Base-by-base conservation (phyloP, 2,797 vertebrate species). In the Manis pentadactyla region DNA sequence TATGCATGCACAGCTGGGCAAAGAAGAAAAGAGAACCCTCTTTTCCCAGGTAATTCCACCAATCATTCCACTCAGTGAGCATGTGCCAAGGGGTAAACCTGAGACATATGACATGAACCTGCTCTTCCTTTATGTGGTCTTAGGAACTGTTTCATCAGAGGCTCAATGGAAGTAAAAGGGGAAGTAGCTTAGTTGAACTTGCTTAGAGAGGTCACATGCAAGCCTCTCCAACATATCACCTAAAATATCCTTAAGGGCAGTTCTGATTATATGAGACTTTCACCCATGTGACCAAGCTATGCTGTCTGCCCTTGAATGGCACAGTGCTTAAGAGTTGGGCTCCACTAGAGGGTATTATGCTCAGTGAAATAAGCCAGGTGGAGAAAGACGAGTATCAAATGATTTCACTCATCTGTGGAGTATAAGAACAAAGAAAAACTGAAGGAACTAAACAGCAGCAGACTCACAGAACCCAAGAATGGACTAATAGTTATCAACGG, bases 241-340 rank as follows among this genome's bases (percentile, higher is more conserved):
- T 15, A 42, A 39, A 31, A n/a, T 34, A 53, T 18, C 42, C 37
- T 78, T 18, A 27, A 42, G 10, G 31, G 53, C 0, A 37, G 5
- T 61, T 69, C 55, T 21, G 23, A 74, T 15, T 4, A 18, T 4
- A 4, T 6, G 21, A 37, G 75, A 49, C 49, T 77, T 77, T 53
- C 7, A 17, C 34, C 12, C 12, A 19, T 0, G 31, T 42, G 75
- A 61, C 49, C 0, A 0, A 59, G 51, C 34, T 57, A 4, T 4
- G 18, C 11, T 9, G 75, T 66, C 9, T 78, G 81, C 21, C 66
- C 11, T 51, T 63, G 37, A 34, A 37, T 0, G 15, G n/a, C 17
- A 75, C 17, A 37, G 69, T 31, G 23, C 42, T 71, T 27, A 21
- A 57, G 61, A 42, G 37, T 37, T 37, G 37, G 37, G 42, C 12